These are phyloP conservation scores for Zootermopsis nevadensis DNA, from an alignment of 2,888 invertebrate species.

Conservation along the genomic window DNA sequence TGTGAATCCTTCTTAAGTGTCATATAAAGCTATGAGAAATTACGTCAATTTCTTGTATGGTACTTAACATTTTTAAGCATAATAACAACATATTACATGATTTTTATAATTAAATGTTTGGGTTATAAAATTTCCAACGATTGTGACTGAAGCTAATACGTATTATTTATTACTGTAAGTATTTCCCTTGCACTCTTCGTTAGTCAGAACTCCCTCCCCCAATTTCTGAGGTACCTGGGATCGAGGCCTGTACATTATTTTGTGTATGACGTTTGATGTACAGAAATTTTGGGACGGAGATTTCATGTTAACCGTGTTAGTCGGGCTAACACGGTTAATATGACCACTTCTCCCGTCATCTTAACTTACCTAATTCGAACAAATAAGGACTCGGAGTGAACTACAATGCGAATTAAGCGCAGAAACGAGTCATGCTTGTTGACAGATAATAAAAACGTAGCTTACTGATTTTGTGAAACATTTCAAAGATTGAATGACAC, in stretches of 20 bases:
- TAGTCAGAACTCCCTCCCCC: slow-evolving; percentile 30
- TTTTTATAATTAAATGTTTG: slow-evolving; percentile 41
- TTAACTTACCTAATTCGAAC: too few species aligned
- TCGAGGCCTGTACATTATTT: slow-evolving; percentile 12
- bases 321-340: too few species aligned
- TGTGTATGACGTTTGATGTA: too few species aligned
- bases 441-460: too few species aligned
- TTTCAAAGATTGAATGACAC: too few species aligned
- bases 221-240: slow-evolving; percentile 24
- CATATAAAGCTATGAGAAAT: slow-evolving; percentile 31
- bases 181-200: slow-evolving; percentile 25
- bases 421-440: too few species aligned
- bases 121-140: slow-evolving; percentile 42
- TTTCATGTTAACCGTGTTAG: too few species aligned
- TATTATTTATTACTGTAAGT: slow-evolving; percentile 39
- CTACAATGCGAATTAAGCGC: too few species aligned
- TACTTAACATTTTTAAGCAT: slow-evolving; percentile 40
- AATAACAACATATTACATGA: slow-evolving; percentile 28
- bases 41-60: slow-evolving; percentile 34
- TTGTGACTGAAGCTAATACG: slow-evolving; percentile 39
- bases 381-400: too few species aligned
- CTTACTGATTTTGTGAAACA: too few species aligned
- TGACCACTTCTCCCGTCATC: too few species aligned
- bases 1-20: slow-evolving; percentile 24
- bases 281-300: too few species aligned